Conservation (phyloP, 2,797 vertebrate genomes). For the Takifugu rubripes region DNA sequence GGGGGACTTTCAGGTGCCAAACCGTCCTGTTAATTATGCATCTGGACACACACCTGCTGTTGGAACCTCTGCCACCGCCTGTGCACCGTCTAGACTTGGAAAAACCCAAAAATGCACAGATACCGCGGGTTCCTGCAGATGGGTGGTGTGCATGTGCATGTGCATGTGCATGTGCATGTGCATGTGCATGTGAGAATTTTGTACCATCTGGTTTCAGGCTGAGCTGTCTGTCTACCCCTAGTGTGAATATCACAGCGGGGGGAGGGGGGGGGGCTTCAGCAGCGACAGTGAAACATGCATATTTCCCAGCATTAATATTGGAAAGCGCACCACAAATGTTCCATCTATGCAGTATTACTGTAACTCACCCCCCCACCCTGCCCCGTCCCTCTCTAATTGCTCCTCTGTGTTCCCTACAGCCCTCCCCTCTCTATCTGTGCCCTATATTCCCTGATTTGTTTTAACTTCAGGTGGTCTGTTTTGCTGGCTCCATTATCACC, state of each 20-base stretch:
- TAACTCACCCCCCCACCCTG: slow-evolving; percentile 24
- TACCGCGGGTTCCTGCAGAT: slow-evolving; percentile 11
- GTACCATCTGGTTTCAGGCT: slow-evolving; percentile 55
- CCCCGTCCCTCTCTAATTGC: slow-evolving; percentile 44
- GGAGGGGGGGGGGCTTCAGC: slow-evolving; percentile 29
- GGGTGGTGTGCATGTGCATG: background rate
- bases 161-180: slow-evolving; percentile 4
- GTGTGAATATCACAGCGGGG: slow-evolving; percentile 52
- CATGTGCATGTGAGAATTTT: slow-evolving; percentile 20
- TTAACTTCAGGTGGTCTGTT: slow-evolving; percentile 56
- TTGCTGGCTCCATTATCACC: slow-evolving; percentile 54
- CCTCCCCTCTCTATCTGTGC: slow-evolving; percentile 13
- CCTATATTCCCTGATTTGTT: slow-evolving; percentile 43
- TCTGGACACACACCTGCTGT: slow-evolving; percentile 36
- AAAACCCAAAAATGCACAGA: slow-evolving; percentile 18
- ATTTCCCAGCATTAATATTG: slow-evolving; percentile 12
- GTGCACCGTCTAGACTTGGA: slow-evolving; percentile 43
- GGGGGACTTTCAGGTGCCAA: slow-evolving; percentile 64
- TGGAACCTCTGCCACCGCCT: slow-evolving; percentile 46
- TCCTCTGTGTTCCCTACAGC: slow-evolving; percentile 24
- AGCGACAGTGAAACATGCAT: slow-evolving; percentile 57
- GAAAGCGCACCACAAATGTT: too few relatives aligned
- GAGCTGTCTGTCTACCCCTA: slow-evolving; percentile 41
- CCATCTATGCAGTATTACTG: background rate
- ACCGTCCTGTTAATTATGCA: slow-evolving; percentile 68